phyloP scores from a whole-genome alignment of 2,113 vertebrate species.

The Tenrec ecaudatus region DNA sequence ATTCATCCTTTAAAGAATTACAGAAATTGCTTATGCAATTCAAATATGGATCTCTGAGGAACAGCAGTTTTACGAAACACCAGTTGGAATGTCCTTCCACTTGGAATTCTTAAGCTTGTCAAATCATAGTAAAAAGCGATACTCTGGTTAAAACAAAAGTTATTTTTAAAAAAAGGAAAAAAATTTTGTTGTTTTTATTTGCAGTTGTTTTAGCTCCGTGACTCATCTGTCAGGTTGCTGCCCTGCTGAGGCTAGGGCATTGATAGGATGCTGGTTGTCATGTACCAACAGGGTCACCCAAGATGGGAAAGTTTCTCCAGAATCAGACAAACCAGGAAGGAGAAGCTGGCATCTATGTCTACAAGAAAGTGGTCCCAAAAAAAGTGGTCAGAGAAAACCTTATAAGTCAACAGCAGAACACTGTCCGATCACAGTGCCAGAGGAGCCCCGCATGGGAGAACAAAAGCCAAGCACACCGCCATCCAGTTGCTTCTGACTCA shows the following conservation, averaged over 20 bases:
- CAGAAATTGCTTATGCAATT: conserved; percentile 43
- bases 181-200: no score
- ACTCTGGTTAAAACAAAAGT: conserved; percentile 42
- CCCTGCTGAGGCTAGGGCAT: not conserved
- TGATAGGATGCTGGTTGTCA: not conserved
- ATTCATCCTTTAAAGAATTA: conserved; percentile 49
- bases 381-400: not conserved
- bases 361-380: not conserved
- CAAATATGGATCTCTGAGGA: conserved; percentile 29
- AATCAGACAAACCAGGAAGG: not conserved
- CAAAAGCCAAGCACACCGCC: no score
- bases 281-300: not conserved
- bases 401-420: no score
- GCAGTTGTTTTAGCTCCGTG: not conserved
- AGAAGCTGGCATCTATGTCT: not conserved
- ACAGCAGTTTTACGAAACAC: conserved; percentile 58
- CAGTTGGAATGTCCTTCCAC: not conserved
- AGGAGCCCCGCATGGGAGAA: no score
- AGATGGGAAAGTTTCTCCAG: not conserved
- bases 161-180: not conserved
- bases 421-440: no score
- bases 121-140: conserved; percentile 36
- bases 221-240: not conserved
- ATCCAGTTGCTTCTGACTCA: no score
- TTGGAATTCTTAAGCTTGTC: not conserved